Base-by-base conservation (phyloP, 1,140 invertebrate species). In the Achroia grisella region DNA sequence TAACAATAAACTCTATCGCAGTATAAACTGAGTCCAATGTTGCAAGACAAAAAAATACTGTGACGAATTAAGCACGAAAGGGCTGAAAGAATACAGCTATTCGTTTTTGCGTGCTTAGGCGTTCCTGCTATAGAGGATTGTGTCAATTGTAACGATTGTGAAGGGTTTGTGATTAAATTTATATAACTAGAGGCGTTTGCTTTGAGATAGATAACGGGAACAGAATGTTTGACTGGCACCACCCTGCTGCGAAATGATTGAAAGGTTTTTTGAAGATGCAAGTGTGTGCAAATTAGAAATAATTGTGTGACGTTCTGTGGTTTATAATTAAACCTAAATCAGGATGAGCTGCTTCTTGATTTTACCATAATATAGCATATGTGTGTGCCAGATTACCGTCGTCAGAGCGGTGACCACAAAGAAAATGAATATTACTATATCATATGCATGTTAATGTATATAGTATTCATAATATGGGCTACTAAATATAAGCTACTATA, bases 71-170 rank as follows among this genome's bases (percentile, higher is more conserved):
- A 23, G 17, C 27, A 39, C 8, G 13, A 40, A 35, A 51, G 41
- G 17, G 13, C 28, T 48, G 28, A 50, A 39, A 41, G 37, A 35
- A 39, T 64, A 57, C 61, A 51, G 65, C 59, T 62, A 62, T 34
- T 28, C 44, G 51, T 46, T 23, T 43, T 14, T 35, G 2, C 40
- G 8, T 37, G 17, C 12, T 53, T 50, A 56, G 58, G 55, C 54
- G 61, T 62, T 58, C 39, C 52, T 44, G 47, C 52, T 44, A 44
- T 50, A 56, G 59, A 35, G 46, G 40, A 56, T 71, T 71, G 65
- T 71, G 37, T 62, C 62, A 66, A 64, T 69, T 74, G 66, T 65
- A 15, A 34, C 10, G 15, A 23, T 44, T 46, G 48, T 64, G 49
- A 39, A 34, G 33, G 44, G 41, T 39, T 49, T 45, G 54, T 48